These are phyloP conservation scores for Dysdera silvatica DNA, from an alignment of 1,140 invertebrate genomes.

Conservation along the genomic window DNA sequence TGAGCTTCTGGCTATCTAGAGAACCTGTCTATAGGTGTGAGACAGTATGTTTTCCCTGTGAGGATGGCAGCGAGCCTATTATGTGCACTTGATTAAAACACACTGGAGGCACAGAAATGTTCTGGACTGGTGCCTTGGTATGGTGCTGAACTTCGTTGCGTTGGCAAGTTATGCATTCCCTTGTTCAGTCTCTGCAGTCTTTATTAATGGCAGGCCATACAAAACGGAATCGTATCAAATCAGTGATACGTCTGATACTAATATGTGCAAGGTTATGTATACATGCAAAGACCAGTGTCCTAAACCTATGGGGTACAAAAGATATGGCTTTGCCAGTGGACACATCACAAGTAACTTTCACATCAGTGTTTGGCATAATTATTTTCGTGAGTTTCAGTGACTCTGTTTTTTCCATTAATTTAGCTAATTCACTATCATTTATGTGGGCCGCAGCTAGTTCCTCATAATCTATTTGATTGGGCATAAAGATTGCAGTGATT, in stretches of 20 bases:
- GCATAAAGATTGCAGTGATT: not conserved
- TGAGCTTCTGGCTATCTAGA: constrained; percentile 45
- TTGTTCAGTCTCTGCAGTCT: not conserved
- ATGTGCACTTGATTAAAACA: constrained; percentile 46
- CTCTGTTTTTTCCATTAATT: not conserved
- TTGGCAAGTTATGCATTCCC: constrained; percentile 16
- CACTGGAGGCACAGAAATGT: not conserved
- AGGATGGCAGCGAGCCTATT: constrained; percentile 44
- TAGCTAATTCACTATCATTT: constrained; percentile 6
- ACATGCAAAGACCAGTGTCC: constrained; percentile 1
- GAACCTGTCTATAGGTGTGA: constrained; percentile 46
- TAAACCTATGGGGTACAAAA: constrained; percentile 6
- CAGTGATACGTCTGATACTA: not conserved
- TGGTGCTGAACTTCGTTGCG: constrained; percentile 17
- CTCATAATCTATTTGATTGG: not conserved
- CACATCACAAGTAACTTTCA: constrained; percentile 10
- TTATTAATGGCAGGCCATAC: constrained; percentile 16
- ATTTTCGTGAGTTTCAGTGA: not conserved
- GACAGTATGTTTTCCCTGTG: constrained; percentile 39
- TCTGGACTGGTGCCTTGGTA: constrained; percentile 16
- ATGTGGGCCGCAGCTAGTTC: constrained; percentile 6
- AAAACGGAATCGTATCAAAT: not conserved
- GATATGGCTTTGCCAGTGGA: not conserved
- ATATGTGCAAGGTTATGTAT: constrained; percentile 17
- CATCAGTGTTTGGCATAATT: not conserved